A percentile compares a stretch with the other conserved stretches of the same genome.
Evolutionary conservation across 2,888 invertebrate genomes (phyloP).

Genomic region (Xestia sexstrigata): DNA sequence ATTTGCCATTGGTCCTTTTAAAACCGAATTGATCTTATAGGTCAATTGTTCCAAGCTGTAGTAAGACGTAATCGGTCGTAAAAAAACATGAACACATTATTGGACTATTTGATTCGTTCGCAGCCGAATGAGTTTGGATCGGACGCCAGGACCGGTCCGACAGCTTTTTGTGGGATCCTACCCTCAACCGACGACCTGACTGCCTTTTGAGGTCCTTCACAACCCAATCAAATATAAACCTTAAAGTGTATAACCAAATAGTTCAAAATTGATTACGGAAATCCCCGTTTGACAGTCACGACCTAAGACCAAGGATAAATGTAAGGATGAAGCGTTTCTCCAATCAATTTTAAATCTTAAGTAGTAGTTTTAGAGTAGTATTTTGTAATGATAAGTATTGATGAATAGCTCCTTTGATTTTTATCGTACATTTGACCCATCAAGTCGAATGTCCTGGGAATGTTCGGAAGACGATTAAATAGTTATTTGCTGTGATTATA

Average conservation of each 20-base stretch:
- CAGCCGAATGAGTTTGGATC: slow-evolving; percentile 78
- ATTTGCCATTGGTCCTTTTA: not conserved
- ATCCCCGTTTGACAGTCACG: slow-evolving; percentile 82
- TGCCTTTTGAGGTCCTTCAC: slow-evolving; percentile 67
- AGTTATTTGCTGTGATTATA: slow-evolving; percentile 76
- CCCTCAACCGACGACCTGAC: slow-evolving; percentile 83
- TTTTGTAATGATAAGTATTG: slow-evolving; percentile 61
- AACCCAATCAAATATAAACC: slow-evolving; percentile 58
- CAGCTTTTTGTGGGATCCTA: slow-evolving; percentile 87
- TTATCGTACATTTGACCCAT: slow-evolving; percentile 88
- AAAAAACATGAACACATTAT: slow-evolving; percentile 81
- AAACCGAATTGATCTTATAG: not conserved
- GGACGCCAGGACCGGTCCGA: slow-evolving; percentile 83
- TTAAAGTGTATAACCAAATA: slow-evolving; percentile 40
- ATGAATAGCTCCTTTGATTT: slow-evolving; percentile 86
- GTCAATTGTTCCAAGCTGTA: slow-evolving; percentile 47
- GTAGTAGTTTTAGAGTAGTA: slow-evolving; percentile 58
- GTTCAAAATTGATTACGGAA: slow-evolving; percentile 58
- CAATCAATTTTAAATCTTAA: slow-evolving; percentile 71
- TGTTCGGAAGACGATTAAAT: slow-evolving; percentile 83
- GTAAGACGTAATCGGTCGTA: slow-evolving; percentile 74
- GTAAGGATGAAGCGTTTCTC: slow-evolving; percentile 74
- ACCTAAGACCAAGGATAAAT: slow-evolving; percentile 85
- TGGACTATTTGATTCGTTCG: slow-evolving; percentile 80
- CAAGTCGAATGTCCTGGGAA: slow-evolving; percentile 87